phyloP scores from a whole-genome alignment of 35 echinoderm and acorn worm genomes.

The Ophioderma brevispina region DNA sequence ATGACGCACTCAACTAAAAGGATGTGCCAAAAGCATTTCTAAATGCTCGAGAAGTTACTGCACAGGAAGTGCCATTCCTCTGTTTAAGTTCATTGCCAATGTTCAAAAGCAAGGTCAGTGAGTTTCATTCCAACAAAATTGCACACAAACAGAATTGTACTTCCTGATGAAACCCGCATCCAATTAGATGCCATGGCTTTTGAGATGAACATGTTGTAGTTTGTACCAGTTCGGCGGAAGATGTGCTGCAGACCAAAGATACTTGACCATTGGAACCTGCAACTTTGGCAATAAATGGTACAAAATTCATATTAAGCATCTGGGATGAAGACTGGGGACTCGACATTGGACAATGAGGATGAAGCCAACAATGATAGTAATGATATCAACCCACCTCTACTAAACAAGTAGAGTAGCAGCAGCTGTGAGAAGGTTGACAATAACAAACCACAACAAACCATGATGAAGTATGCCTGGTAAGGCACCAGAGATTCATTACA shows the following conservation, averaged over 20 bases:
- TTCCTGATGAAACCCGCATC: neutral
- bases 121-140: constrained; percentile 15
- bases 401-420: too few species aligned
- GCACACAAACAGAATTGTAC: neutral
- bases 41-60: constrained; percentile 49
- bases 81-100: constrained; percentile 5
- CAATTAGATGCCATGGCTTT: neutral
- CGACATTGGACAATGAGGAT: neutral
- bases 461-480: too few species aligned
- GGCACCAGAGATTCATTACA: too few species aligned
- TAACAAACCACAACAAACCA: too few species aligned
- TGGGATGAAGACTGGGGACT: neutral
- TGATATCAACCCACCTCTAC: too few species aligned
- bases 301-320: neutral
- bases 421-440: too few species aligned
- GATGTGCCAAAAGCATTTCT: constrained; percentile 46
- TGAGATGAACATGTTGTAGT: constrained; percentile 4
- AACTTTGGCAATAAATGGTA: constrained; percentile 3
- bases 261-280: neutral
- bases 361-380: too few species aligned
- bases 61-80: constrained; percentile 56
- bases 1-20: constrained; percentile 14
- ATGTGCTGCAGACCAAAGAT: constrained; percentile 3
- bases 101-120: neutral
- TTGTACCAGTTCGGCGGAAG: neutral